Evolutionary conservation across 2,888 invertebrate genomes (phyloP).

Genomic region (Bombyx huttoni): DNA sequence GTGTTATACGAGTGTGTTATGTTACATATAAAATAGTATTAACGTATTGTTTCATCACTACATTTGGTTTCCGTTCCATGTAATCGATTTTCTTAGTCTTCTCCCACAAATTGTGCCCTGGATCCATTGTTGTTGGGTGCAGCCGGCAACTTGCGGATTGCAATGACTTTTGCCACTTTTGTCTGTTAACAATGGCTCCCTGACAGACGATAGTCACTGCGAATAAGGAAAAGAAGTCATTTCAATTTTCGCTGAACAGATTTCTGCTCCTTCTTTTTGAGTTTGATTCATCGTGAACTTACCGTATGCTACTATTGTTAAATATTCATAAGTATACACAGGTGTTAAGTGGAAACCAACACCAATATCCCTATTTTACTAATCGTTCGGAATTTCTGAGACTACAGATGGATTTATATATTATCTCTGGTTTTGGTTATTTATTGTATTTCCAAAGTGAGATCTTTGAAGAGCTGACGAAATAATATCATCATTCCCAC

Average conservation of each 20-base stretch:
- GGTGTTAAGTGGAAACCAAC: too few species aligned
- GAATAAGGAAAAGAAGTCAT: not conserved
- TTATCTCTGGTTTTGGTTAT: too few species aligned
- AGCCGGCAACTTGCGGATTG: conserved; percentile 49
- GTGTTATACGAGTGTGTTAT: not conserved
- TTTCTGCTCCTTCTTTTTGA: not conserved
- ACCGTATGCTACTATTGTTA: not conserved
- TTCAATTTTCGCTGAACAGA: not conserved
- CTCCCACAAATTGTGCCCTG: not conserved
- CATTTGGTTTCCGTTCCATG: not conserved
- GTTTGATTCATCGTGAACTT: not conserved
- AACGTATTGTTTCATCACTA: not conserved
- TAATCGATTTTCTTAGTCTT: conserved; percentile 4
- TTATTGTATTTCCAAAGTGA: too few species aligned
- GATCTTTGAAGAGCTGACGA: too few species aligned
- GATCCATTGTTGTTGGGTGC: conserved; percentile 40
- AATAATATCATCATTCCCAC: too few species aligned
- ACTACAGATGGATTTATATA: too few species aligned
- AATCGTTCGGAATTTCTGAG: too few species aligned
- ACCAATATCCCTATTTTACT: too few species aligned
- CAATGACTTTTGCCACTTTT: conserved; percentile 42
- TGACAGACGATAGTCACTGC: not conserved
- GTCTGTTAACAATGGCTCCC: conserved; percentile 19
- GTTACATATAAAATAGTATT: not conserved
- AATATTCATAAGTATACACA: too few species aligned